Conservation (phyloP, 92 coral and sea anemone genomes). For the Micromussa lordhowensis region DNA sequence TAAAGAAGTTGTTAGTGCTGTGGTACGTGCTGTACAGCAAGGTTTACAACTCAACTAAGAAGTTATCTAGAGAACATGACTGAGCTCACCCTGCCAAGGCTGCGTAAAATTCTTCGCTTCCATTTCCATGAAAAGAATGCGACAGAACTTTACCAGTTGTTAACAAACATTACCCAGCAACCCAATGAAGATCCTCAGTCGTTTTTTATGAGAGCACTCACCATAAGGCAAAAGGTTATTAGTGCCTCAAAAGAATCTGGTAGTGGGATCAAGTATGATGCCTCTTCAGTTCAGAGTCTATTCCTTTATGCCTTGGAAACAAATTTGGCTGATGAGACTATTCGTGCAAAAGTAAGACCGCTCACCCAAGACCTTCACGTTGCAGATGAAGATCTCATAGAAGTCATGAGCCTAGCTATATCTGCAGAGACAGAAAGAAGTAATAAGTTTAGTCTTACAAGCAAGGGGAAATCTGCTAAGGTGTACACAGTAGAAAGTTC, state of each 20-base stretch:
- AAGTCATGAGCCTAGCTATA: conserved; percentile 63
- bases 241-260: conserved; percentile 58
- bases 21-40: conserved; percentile 62
- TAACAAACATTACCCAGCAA: conserved; percentile 60
- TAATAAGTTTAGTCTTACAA: conserved; percentile 37
- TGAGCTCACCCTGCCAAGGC: conserved; percentile 45
- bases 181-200: conserved; percentile 68
- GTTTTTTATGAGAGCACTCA: conserved; percentile 70
- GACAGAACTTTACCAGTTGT: conserved; percentile 59
- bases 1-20: conserved; percentile 56
- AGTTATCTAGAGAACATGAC: conserved; percentile 63
- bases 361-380: conserved; percentile 34
- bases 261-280: conserved; percentile 62
- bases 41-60: conserved; percentile 64
- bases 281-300: conserved; percentile 58
- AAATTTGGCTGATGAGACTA: conserved; percentile 70
- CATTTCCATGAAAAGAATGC: conserved; percentile 73
- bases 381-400: conserved; percentile 73
- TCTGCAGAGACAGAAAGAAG: conserved; percentile 61
- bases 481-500: conserved; percentile 17
- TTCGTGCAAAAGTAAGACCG: conserved; percentile 68
- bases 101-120: conserved; percentile 62
- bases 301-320: conserved; percentile 78
- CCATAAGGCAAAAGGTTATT: conserved; percentile 59
- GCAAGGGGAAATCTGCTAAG: conserved; percentile 36